Conservation (phyloP, 1,140 invertebrate species). For the Hyles euphorbiae region DNA sequence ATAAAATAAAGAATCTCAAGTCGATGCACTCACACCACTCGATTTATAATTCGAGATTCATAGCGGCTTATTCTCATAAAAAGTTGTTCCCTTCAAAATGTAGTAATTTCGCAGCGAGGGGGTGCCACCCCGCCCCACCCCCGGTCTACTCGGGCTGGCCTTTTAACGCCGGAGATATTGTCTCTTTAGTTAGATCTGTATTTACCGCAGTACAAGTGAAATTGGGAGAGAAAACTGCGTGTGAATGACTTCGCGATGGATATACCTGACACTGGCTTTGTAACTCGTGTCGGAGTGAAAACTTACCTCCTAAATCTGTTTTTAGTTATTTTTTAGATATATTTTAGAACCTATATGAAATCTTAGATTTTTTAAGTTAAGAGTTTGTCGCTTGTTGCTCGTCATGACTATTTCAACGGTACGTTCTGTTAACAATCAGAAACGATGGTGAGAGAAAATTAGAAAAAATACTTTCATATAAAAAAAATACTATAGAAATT, state of each 20-base stretch:
- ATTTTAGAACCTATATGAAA: no score
- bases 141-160: conserved; percentile 55
- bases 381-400: no score
- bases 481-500: no score
- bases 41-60: conserved; percentile 73
- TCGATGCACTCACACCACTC: conserved; percentile 48
- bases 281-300: conserved; percentile 3
- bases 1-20: background rate
- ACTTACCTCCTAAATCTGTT: no score
- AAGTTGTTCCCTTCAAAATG: conserved; percentile 74
- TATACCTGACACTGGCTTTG: background rate
- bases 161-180: conserved; percentile 72
- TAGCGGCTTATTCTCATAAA: conserved; percentile 74
- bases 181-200: conserved; percentile 72
- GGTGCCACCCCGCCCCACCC: conserved; percentile 34
- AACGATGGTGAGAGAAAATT: no score
- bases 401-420: no score
- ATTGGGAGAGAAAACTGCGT: conserved; percentile 34
- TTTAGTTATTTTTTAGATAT: no score
- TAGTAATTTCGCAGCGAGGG: conserved; percentile 71
- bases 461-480: no score
- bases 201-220: conserved; percentile 58
- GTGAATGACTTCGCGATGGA: no score
- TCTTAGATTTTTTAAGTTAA: no score
- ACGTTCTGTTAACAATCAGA: no score